Base-by-base conservation (phyloP, 1,140 invertebrate genomes). In the Heterodera carotae region DNA sequence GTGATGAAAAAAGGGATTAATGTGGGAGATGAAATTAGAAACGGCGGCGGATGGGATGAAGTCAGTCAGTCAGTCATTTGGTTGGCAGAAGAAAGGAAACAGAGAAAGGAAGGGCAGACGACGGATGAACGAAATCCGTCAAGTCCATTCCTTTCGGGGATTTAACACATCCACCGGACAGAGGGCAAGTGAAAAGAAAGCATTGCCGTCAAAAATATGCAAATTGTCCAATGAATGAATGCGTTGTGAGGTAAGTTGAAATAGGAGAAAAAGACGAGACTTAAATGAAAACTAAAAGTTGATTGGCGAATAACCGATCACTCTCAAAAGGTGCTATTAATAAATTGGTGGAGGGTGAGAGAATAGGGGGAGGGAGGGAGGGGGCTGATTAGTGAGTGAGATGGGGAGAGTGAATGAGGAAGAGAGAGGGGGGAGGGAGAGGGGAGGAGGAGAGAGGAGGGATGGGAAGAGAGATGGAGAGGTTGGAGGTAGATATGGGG, bases 151-250 rank as follows among this genome's bases (percentile, higher is more conserved):
- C 43, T 12, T 5, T 8, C 39, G 53, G 33, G 68, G 15, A 69
- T 69, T 69, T 33, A 33, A 31, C n/a, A n/a, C n/a, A n/a, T n/a
- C n/a, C n/a, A n/a, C n/a, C n/a, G n/a, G n/a, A n/a, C n/a, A n/a
- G n/a, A n/a, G n/a, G 29, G 48, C 27, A 8, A 25, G 15, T 43
- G 48, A 69, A 69, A 69, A 69, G 53, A 69, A 69, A 15, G 18
- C 7, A n/a, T 27, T 48, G 68, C 34, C 34, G 68, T 25, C 68
- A 53, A 53, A 69, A 39, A 69, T 3, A 68, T 18, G 33, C 15
- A 67, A 22, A 67, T 18, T 8, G 15, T 15, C 64, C 48, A 69
- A 69, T 53, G 31, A 53, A 69, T 48, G 29, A 34, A 36, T 15
- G n/a, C n/a, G n/a, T n/a, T n/a, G n/a, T n/a, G 31, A 68, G n/a